Evolutionary conservation across 92 coral and sea anemone genomes (phyloP).

Genomic region (Siderastrea siderea): DNA sequence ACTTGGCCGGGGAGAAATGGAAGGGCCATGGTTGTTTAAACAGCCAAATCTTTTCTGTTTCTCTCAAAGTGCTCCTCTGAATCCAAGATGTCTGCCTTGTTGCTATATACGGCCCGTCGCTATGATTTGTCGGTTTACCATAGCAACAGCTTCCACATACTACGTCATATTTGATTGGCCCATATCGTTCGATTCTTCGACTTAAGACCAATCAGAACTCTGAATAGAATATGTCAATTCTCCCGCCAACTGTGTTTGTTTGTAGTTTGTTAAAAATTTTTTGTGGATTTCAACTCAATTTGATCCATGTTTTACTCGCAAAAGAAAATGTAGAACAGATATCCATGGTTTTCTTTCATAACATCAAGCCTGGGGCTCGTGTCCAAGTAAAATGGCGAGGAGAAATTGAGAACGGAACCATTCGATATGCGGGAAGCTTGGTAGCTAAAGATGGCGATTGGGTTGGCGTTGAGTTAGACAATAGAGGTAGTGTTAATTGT

Average conservation of each 20-base stretch:
- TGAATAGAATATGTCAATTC: constrained; percentile 27
- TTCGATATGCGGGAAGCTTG: constrained; percentile 89
- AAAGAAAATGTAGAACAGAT: neutral
- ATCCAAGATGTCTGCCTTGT: constrained; percentile 67
- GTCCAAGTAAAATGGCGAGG: constrained; percentile 94
- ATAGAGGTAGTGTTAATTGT: constrained; percentile 76
- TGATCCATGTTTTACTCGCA: neutral
- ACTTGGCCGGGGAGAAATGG: constrained; percentile 98
- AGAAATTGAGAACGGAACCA: constrained; percentile 84
- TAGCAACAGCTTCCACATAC: constrained; percentile 75
- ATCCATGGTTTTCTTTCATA: constrained; percentile 90
- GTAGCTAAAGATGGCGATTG: constrained; percentile 93
- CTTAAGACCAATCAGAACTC: constrained; percentile 32
- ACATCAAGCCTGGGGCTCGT: constrained; percentile 88
- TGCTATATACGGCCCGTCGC: constrained; percentile 70
- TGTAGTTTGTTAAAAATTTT: neutral
- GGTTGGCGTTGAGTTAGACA: constrained; percentile 95
- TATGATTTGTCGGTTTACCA: constrained; percentile 76
- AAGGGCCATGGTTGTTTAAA: constrained; percentile 81
- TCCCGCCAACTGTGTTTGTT: constrained; percentile 48
- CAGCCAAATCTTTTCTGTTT: neutral
- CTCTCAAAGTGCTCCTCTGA: neutral
- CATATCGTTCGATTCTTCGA: neutral
- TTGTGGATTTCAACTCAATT: neutral
- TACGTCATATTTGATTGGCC: constrained; percentile 55